Conservation (phyloP, 2,113 vertebrate species). For the Tenebrosternarchus preto region DNA sequence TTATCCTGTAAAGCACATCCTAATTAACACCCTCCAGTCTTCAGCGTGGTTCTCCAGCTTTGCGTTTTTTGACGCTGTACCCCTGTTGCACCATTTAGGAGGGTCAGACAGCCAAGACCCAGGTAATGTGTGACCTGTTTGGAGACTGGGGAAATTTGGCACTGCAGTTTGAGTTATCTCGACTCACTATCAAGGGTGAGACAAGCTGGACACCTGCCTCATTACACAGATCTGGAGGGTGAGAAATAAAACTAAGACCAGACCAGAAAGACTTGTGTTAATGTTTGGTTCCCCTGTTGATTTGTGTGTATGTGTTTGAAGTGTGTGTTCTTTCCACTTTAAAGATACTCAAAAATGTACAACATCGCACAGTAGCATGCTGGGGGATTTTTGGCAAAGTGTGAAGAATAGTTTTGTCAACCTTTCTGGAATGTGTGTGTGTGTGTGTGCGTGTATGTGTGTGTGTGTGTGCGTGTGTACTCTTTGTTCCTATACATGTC, state of each 20-base stretch:
- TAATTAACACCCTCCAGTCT: not conserved
- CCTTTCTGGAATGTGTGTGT: not conserved
- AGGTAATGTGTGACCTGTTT: not conserved
- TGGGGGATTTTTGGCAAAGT: too few relatives aligned
- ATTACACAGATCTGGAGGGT: not conserved
- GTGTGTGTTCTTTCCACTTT: not conserved
- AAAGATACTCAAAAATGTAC: not conserved
- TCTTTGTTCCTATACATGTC: not conserved
- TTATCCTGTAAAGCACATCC: slow-evolving; percentile 28
- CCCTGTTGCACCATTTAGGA: too few relatives aligned
- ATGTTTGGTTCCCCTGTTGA: not conserved
- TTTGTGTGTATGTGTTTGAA: not conserved
- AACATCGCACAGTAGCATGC: too few relatives aligned
- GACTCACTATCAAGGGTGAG: slow-evolving; percentile 20
- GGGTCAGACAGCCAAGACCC: too few relatives aligned
- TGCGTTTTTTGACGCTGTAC: too few relatives aligned
- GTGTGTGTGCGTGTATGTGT: too few relatives aligned
- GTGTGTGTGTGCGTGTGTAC: not conserved
- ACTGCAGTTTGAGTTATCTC: slow-evolving; percentile 8
- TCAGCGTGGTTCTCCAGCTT: too few relatives aligned
- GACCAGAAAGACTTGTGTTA: not conserved
- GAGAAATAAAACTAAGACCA: not conserved
- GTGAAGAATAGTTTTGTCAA: too few relatives aligned
- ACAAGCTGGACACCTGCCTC: not conserved
- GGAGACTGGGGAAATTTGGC: not conserved